Base-by-base conservation (phyloP, 1,140 invertebrate genomes). In the Diorhabda carinulata region DNA sequence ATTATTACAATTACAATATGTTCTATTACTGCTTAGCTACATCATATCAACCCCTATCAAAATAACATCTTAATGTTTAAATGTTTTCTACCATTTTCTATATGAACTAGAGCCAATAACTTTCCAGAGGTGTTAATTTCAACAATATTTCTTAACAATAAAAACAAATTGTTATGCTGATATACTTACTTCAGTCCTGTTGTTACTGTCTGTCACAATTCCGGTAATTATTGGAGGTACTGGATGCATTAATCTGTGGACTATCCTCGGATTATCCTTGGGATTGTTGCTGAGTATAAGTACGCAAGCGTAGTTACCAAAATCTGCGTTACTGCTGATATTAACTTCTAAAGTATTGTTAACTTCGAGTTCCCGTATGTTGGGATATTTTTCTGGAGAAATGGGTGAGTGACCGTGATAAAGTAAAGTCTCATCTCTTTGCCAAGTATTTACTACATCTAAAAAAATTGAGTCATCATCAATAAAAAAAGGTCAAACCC, bases 401-500 rank as follows among this genome's bases (percentile, higher is more conserved):
- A 73, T 43, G 25, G 47, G 8, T 3, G 71, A 47, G 6, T 59
- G 57, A 7, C 66, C 66, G 66, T 73, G 72, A 57, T 68, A 73
- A 7, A 68, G 63, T 2, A 71, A 57, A 40, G 56, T n/a, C 6
- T 59, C 62, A 47, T 71, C 65, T 45, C 70, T 73, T 43, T 61
- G 45, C 72, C 72, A 73, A 44, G 71, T 67, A 3, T 43, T 65
- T 0, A 73, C 69, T 8, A 61, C 61, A 57, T 73, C 69, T 71
- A 56, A 61, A 68, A 68, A 64, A 0, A 52, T 52, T 6, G 25
- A 25, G 1, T 25, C 2, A 25, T 25, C 25, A 25, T 25, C 25
- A 25, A 25, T 1, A 25, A 25, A 25, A 25, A 25, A 25, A 25
- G 25, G 25, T 1, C 25, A 25, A 25, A 25, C 25, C 25, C 25